A percentile compares a stretch with the other conserved stretches of the same genome.
These are phyloP conservation scores for Spea multiplicata DNA, from an alignment of 2,113 vertebrate species.

Conservation along the genomic window DNA sequence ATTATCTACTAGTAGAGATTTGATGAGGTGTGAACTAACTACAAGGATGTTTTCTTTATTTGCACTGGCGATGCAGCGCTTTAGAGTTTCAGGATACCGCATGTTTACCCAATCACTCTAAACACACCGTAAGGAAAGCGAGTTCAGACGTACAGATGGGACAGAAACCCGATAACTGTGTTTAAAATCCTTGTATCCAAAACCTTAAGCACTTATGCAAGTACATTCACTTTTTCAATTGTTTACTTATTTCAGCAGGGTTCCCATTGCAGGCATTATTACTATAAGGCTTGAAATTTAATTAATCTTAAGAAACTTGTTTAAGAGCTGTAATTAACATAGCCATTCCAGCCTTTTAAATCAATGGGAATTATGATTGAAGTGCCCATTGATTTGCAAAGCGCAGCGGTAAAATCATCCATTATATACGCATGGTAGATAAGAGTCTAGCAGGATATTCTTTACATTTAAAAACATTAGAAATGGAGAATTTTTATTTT, in stretches of 20 bases:
- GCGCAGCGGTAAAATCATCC: not conserved
- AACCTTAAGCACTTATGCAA: constrained; percentile 36
- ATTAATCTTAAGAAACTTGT: constrained; percentile 19
- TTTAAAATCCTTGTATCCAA: constrained; percentile 39
- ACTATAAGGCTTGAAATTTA: constrained; percentile 8
- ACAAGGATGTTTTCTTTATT: constrained; percentile 68
- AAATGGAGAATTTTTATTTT: no score
- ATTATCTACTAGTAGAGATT: constrained; percentile 63
- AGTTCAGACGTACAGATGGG: not conserved
- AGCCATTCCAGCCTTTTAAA: not conserved
- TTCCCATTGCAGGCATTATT: not conserved
- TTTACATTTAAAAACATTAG: not conserved
- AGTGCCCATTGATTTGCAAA: constrained; percentile 1
- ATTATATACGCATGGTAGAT: not conserved
- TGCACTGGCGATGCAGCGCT: constrained; percentile 57
- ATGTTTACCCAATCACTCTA: constrained; percentile 59
- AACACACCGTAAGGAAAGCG: constrained; percentile 6
- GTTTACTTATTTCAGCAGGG: constrained; percentile 31
- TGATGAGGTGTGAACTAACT: constrained; percentile 68
- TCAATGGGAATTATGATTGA: not conserved
- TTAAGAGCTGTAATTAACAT: not conserved
- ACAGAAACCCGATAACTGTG: constrained; percentile 27
- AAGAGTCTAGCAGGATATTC: no score
- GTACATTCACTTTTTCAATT: constrained; percentile 24
- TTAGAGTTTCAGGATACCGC: constrained; percentile 52